A percentile compares a stretch with the other conserved stretches of the same genome.
Evolutionary conservation across 2,113 vertebrate genomes (phyloP).

Genomic region (Pseudopodoces humilis): DNA sequence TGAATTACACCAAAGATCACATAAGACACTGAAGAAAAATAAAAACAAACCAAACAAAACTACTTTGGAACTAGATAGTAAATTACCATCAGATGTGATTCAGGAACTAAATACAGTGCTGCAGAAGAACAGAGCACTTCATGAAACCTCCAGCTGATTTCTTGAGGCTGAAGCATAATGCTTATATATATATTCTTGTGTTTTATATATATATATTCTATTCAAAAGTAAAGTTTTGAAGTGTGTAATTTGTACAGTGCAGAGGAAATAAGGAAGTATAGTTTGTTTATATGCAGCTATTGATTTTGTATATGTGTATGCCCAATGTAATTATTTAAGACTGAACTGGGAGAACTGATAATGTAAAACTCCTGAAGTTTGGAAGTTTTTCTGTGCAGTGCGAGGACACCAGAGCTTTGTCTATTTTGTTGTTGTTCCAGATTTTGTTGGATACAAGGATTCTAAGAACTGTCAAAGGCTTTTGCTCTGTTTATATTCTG

Average conservation of each 20-base stretch:
- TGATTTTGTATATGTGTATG: neutral
- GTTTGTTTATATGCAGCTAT: constrained; percentile 1
- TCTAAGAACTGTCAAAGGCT: neutral
- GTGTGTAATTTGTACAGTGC: constrained; percentile 13
- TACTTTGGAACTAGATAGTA: constrained; percentile 52
- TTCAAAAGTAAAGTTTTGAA: neutral
- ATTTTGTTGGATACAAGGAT: neutral
- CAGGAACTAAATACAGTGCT: constrained; percentile 87
- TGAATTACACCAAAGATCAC: neutral
- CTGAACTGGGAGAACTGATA: neutral
- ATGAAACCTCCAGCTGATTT: constrained; percentile 43
- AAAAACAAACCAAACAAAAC: constrained; percentile 52
- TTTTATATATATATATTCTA: neutral
- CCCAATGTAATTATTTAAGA: neutral
- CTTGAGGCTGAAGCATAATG: neutral
- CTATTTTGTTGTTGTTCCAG: neutral
- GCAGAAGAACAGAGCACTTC: constrained; percentile 73
- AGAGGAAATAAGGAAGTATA: neutral
- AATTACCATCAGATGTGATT: constrained; percentile 83
- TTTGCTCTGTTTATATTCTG: neutral
- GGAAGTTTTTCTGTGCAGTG: neutral
- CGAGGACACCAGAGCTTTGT: neutral
- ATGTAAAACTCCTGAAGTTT: neutral
- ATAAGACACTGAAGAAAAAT: constrained; percentile 38
- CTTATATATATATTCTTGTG: neutral